Percentiles rank a stretch among this genome's conserved stretches.
These are phyloP conservation scores for Cephus runcator DNA, from an alignment of 2,888 invertebrate species.

Conservation along the genomic window DNA sequence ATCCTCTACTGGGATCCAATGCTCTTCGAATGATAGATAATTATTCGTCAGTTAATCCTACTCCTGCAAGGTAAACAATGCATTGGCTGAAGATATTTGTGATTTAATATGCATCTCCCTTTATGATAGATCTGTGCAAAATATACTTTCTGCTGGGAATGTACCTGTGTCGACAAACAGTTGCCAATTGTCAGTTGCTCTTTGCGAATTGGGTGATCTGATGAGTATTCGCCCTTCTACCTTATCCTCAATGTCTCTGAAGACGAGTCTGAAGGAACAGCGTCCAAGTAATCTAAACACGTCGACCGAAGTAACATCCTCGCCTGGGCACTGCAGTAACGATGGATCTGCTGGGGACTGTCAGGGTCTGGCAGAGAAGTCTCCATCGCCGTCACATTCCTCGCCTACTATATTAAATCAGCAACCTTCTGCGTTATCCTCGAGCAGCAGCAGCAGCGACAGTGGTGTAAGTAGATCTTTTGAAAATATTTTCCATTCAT, in stretches of 20 bases:
- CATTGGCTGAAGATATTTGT: not conserved
- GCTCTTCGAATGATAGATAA: conserved; percentile 40
- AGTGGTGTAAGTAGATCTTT: conserved; percentile 50
- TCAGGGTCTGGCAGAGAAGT: conserved; percentile 32
- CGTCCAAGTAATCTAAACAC: conserved; percentile 25
- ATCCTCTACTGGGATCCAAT: conserved; percentile 36
- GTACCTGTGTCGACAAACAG: conserved; percentile 22
- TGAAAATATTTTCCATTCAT: not conserved
- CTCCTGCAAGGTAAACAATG: conserved; percentile 41
- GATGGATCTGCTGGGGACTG: conserved; percentile 41
- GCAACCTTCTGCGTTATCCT: conserved; percentile 48
- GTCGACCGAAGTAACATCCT: conserved; percentile 26
- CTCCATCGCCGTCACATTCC: conserved; percentile 45
- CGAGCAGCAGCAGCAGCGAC: conserved; percentile 65
- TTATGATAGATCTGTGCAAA: conserved; percentile 36
- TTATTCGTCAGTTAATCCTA: conserved; percentile 32
- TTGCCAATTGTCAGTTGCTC: conserved; percentile 40
- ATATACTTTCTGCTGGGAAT: conserved; percentile 29
- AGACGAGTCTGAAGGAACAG: conserved; percentile 44
- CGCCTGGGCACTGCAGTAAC: conserved; percentile 29
- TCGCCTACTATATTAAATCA: conserved; percentile 54
- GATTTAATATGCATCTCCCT: not conserved
- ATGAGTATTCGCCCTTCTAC: conserved; percentile 45
- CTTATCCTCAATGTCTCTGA: conserved; percentile 47
- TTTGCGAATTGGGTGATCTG: conserved; percentile 47